phyloP scores from a whole-genome alignment of 2,888 invertebrate species.

The Calephelis perditalis region DNA sequence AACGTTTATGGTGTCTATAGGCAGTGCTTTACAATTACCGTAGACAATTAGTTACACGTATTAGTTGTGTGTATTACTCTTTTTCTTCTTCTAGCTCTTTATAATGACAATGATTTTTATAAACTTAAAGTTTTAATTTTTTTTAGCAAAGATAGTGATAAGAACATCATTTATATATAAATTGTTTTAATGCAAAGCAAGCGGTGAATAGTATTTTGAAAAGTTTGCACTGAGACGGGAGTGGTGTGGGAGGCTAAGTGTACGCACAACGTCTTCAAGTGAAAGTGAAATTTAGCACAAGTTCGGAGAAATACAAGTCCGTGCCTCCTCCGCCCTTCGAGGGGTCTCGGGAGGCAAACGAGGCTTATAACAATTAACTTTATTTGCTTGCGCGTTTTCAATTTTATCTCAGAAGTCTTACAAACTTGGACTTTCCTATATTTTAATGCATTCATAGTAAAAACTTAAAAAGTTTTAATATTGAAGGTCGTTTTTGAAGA shows the following conservation, averaged over 20 bases:
- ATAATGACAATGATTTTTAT: too few relatives aligned
- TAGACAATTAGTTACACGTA: too few relatives aligned
- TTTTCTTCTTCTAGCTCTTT: too few relatives aligned
- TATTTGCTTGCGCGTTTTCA: conserved; percentile 67
- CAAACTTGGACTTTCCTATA: conserved; percentile 16
- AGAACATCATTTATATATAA: too few relatives aligned
- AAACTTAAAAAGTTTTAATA: neutral
- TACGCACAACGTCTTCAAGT: conserved; percentile 73
- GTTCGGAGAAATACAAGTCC: conserved; percentile 74
- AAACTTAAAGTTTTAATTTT: too few relatives aligned
- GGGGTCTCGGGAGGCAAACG: conserved; percentile 54
- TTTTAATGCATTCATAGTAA: conserved; percentile 8
- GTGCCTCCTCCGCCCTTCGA: conserved; percentile 45
- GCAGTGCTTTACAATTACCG: too few relatives aligned
- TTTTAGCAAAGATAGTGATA: too few relatives aligned
- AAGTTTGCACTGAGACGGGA: conserved; percentile 52
- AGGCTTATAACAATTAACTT: conserved; percentile 77
- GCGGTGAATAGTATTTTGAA: conserved; percentile 48
- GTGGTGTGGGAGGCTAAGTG: conserved; percentile 62
- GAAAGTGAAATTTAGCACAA: conserved; percentile 78
- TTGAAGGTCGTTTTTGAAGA: conserved; percentile 28
- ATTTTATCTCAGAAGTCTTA: conserved; percentile 35
- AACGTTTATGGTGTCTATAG: too few relatives aligned
- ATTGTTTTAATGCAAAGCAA: conserved; percentile 5
- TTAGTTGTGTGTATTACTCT: too few relatives aligned